phyloP scores from a whole-genome alignment of 37 sponge, comb jelly and placozoan genomes.

The Halichondria panicea region DNA sequence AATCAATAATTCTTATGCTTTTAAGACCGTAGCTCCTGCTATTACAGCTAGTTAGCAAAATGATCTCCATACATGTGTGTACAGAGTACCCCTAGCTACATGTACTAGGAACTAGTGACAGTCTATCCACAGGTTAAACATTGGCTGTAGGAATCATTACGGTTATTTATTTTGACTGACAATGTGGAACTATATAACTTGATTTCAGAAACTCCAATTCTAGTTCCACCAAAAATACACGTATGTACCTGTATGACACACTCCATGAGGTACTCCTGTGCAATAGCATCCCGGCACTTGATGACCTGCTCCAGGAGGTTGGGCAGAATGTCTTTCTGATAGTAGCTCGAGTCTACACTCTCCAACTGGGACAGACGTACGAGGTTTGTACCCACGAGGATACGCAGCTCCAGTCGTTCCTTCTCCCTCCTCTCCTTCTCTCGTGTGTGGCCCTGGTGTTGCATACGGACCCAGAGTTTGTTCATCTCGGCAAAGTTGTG shows the following conservation, averaged over 20 bases:
- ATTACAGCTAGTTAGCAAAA: too few relatives aligned
- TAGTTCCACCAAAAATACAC: background rate
- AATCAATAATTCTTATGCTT: too few relatives aligned
- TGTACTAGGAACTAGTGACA: too few relatives aligned
- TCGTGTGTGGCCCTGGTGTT: slow-evolving; percentile 98
- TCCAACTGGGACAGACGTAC: slow-evolving; percentile 94
- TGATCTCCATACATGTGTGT: too few relatives aligned
- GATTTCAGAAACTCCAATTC: background rate
- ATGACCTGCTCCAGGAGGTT: slow-evolving; percentile 94
- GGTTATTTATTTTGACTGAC: too few relatives aligned
- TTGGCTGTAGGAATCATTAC: too few relatives aligned
- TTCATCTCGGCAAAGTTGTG: slow-evolving; percentile 99
- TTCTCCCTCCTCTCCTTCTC: slow-evolving; percentile 95
- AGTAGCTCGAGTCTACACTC: slow-evolving; percentile 67
- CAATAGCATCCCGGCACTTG: slow-evolving; percentile 93
- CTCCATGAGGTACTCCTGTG: slow-evolving; percentile 99
- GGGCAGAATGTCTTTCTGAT: slow-evolving; percentile 80
- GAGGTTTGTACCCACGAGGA: slow-evolving; percentile 98
- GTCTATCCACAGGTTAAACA: too few relatives aligned
- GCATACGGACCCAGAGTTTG: slow-evolving; percentile 99
- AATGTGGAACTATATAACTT: background rate
- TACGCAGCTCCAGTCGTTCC: slow-evolving; percentile 92
- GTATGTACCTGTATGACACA: slow-evolving; percentile 93
- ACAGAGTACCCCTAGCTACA: too few relatives aligned
- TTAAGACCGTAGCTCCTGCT: too few relatives aligned